A percentile compares a stretch with the other conserved stretches of the same genome.
These are phyloP conservation scores for Pelecanoides urinatrix DNA, from an alignment of 2,113 vertebrate genomes.

Conservation along the genomic window DNA sequence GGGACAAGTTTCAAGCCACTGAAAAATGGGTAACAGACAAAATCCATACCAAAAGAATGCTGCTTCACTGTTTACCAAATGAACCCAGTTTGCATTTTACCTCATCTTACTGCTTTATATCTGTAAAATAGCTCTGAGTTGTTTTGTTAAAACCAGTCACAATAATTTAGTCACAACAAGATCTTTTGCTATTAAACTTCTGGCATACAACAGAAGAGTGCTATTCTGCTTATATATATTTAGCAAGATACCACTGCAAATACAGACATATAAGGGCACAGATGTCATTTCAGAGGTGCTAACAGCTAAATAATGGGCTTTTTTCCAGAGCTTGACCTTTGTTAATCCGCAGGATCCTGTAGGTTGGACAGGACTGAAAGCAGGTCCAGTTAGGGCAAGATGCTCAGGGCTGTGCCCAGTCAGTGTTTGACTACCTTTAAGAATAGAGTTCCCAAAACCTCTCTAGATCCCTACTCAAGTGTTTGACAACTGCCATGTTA, in stretches of 20 bases:
- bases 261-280: background rate
- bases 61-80: background rate
- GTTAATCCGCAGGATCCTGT: background rate
- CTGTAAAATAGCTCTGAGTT: background rate
- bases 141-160: background rate
- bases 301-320: background rate
- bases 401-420: background rate
- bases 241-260: background rate
- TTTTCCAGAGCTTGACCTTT: background rate
- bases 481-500: accelerated
- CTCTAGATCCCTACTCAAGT: background rate
- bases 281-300: background rate
- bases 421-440: background rate
- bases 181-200: background rate
- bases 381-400: background rate
- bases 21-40: background rate
- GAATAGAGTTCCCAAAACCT: background rate
- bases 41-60: background rate
- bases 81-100: background rate
- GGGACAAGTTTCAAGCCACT: background rate
- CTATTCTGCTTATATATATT: accelerated
- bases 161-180: background rate
- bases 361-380: background rate
- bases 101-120: background rate
- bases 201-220: background rate